Base-by-base conservation (phyloP, 1,140 invertebrate genomes). In the Telenomus remus region DNA sequence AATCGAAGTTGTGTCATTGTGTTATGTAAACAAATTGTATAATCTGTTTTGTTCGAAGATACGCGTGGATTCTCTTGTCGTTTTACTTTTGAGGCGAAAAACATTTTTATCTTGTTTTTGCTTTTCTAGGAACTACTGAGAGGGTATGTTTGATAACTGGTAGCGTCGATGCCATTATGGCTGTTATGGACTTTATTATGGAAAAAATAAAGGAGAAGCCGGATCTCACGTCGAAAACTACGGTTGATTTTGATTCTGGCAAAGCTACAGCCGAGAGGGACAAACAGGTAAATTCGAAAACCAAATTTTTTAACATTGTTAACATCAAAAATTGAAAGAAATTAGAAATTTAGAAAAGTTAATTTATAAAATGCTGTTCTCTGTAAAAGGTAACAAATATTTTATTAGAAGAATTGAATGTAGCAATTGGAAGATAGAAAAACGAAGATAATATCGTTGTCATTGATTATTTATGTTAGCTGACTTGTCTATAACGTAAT, bases 161-260 rank as follows among this genome's bases (percentile, higher is more conserved):
- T 51, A 95, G 92, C 50, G 92, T 97, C 57, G 96, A 98, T 57
- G 94, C 96, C 73, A 97, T 98, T 79, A 94, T 97, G 92, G 91
- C 93, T 74, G 97, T 98, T 53, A 92, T 98, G 89, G 94, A 95
- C 81, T 98, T 98, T 85, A 98, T 99, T 76, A 97, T 97, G 93
- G 97, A 98, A 82, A 98, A 98, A 90, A 98, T 99, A 78, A 93
- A 95, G 81, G 97, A 99, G 87, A 99, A 98, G 86, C 97, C 97
- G 46, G 98, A 99, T 86, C 91, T 96, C 54, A 95, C 94, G 66
- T 89, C 91, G 10, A 92, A 97, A 92, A 83, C 92, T 91, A 86
- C 84, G 61, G 90, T 91, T 92, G 85, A 91, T 89, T 78, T 93
- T 91, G 84, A 91, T 88, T 69, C 93, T 91, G 85, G 91, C 87